Evolutionary conservation across 2,113 vertebrate genomes (phyloP), one percentile per base, ranked within the genome.

Genomic region (Cervus canadensis): DNA sequence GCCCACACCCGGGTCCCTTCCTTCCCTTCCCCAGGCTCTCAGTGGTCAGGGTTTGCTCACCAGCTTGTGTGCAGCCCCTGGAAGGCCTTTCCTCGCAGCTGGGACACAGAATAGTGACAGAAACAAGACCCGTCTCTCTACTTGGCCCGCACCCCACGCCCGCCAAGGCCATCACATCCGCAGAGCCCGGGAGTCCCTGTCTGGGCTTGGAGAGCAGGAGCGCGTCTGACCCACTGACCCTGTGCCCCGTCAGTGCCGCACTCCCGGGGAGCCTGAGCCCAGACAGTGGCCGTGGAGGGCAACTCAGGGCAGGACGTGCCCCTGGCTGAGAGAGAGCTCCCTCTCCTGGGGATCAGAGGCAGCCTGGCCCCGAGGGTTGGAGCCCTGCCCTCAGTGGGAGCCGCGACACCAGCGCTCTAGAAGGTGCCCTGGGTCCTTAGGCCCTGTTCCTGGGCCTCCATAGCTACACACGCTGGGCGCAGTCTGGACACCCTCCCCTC

Each of bases 241-340:
- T 71, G 60, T 62, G 64, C 84, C 57, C 94, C 36, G 33, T 87
- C 89, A 79, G 87, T 83, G 36, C 74, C 40, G 0, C 48, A 85
- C 85, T 94, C 14, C 16, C 26, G 36, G 67, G 21, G 94, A 95
- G 78, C 3, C 85, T 87, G 94, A 84, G 19, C 2, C 6, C 3
- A 17, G 36, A 33, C 74, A 57, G 62, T 74, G 93, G 86, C 71
- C 87, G 54, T 71, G 86, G 88, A 93, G 59, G 50, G 79, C 52
- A 67, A 89, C 54, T 85, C 96, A 54, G 79, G 93, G 95, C 95
- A 93, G 97, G 95, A 98, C 92, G 95, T 97, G 93, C 96, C 93
- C 93, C 91, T 64, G 89, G 48, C 93, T 67, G 30, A 59, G 28
- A 86, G 57, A 76, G 82, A 59, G 10, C n/a, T 5, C 36, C 0